A percentile compares a stretch with the other conserved stretches of the same genome.
Conservation (phyloP, 2,888 invertebrate species). For the Smittia aterrima region DNA sequence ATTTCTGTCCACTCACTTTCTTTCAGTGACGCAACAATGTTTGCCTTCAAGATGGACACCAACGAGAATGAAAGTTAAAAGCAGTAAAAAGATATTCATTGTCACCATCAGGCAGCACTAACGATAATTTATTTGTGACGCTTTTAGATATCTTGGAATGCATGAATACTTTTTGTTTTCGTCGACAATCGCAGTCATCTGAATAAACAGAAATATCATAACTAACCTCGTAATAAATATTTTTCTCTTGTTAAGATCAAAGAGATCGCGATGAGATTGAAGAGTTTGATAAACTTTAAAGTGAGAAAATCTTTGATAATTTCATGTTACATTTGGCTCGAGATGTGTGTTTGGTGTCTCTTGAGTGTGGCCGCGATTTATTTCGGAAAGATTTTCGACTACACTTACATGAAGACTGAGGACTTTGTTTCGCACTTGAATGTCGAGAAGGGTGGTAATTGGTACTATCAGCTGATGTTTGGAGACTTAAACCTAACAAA, state of each 20-base stretch:
- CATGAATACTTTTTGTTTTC: no score
- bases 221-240: background rate
- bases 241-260: background rate
- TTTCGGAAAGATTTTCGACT: constrained; percentile 31
- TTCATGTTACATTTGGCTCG: constrained; percentile 12
- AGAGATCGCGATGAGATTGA: background rate
- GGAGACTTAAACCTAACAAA: constrained; percentile 18
- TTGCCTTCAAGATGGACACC: background rate
- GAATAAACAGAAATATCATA: constrained; percentile 16
- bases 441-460: constrained; percentile 10
- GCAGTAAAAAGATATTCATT: constrained; percentile 23
- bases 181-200: background rate
- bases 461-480: constrained; percentile 14
- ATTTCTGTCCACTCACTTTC: constrained; percentile 18
- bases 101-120: background rate
- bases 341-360: constrained; percentile 8
- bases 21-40: constrained; percentile 15
- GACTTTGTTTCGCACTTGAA: constrained; percentile 1
- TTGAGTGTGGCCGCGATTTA: background rate
- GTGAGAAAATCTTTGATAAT: background rate
- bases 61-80: constrained; percentile 14
- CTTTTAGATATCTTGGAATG: no score
- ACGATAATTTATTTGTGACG: background rate
- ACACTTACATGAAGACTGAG: background rate
- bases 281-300: background rate